Conservation (phyloP, 2,797 vertebrate genomes). For the Streptopelia turtur region DNA sequence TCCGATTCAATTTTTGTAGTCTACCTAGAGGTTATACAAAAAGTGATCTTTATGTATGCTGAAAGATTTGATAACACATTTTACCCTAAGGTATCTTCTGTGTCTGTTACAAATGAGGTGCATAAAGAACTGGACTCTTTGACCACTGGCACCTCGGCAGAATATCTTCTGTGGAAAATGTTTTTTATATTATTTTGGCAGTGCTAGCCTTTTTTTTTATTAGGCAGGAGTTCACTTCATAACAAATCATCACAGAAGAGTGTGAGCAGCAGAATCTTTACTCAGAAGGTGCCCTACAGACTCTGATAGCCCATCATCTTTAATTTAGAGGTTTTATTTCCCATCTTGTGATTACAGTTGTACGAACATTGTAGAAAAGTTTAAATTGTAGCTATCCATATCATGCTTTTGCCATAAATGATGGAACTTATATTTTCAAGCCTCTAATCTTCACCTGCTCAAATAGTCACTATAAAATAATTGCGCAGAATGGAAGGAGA, state of each 20-base stretch:
- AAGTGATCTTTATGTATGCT: background rate
- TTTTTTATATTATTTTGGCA: conserved; percentile 1
- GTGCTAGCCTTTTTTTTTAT: background rate
- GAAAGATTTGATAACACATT: background rate
- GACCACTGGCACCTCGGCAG: background rate
- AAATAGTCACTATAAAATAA: conserved; percentile 18
- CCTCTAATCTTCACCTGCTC: conserved; percentile 41
- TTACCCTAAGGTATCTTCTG: background rate
- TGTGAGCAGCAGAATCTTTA: background rate
- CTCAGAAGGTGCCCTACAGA: conserved; percentile 32
- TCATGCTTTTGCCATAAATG: conserved; percentile 31
- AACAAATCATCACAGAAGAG: conserved; percentile 27
- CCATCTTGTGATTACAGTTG: conserved; percentile 53
- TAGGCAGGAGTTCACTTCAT: conserved; percentile 31
- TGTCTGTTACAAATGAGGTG: background rate
- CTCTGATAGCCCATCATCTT: conserved; percentile 46
- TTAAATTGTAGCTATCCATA: conserved; percentile 41
- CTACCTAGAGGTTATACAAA: background rate
- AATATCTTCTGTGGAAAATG: background rate
- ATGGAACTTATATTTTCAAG: conserved; percentile 19
- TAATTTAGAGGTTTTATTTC: conserved; percentile 60
- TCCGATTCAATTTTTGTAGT: background rate
- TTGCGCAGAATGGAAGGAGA: background rate
- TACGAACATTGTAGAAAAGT: conserved; percentile 41
- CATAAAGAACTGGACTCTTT: background rate